These are phyloP conservation scores for Lucilia sericata DNA, from an alignment of 1,140 invertebrate species.

Conservation along the genomic window DNA sequence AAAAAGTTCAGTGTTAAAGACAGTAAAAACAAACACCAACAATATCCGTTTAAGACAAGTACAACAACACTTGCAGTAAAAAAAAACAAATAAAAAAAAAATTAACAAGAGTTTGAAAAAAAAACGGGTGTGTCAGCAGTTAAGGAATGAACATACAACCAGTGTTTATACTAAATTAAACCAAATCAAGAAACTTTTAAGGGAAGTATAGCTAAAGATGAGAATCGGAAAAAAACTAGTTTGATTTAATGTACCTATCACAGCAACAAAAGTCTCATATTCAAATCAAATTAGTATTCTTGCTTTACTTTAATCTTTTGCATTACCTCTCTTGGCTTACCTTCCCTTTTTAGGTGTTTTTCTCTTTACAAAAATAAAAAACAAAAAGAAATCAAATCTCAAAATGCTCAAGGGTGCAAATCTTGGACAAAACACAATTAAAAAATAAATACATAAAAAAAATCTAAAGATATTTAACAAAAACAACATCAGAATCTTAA, in stretches of 20 bases:
- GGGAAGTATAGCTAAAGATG: not conserved
- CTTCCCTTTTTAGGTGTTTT: not conserved
- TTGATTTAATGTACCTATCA: too few relatives aligned
- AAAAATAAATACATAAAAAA: not conserved
- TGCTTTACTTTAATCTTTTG: too few relatives aligned
- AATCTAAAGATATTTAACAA: not conserved
- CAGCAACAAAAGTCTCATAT: too few relatives aligned
- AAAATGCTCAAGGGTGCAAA: not conserved
- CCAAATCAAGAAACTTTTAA: not conserved
- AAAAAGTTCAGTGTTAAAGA: not conserved
- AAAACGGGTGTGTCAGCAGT: not conserved
- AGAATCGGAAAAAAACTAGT: not conserved
- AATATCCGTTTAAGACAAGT: slow-evolving; percentile 24
- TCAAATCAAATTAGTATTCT: too few relatives aligned
- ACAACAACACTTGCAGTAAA: not conserved
- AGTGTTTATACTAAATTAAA: not conserved
- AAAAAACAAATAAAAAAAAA: not conserved
- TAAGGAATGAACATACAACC: not conserved
- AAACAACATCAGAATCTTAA: not conserved
- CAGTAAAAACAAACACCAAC: not conserved
- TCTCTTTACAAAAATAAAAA: not conserved
- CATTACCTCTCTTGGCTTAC: not conserved
- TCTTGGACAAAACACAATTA: not conserved
- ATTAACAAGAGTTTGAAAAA: not conserved
- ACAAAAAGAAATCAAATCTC: not conserved